Base-by-base conservation (phyloP, 2,888 invertebrate genomes). In the Leptinotarsa tumamoca region DNA sequence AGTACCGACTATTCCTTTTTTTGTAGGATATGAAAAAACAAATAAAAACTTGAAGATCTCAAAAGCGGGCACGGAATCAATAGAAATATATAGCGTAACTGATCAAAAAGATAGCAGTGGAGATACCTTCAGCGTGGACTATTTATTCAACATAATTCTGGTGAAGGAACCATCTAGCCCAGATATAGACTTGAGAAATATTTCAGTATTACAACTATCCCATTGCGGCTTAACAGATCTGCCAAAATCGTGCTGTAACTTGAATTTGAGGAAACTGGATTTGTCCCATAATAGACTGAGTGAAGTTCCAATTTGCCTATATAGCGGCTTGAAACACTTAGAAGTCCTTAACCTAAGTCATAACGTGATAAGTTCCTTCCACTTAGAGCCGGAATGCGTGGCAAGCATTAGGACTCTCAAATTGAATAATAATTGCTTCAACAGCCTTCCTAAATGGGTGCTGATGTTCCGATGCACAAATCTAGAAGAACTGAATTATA, bases 381-480 rank as follows among this genome's bases (percentile, higher is more conserved):
- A 82, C 43, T 73, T 81, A 18, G 81, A 80, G 71, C 84, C 84
- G 10, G 80, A 79, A 49, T 85, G 83, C 70, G 33, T 80, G 33
- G 51, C 21, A 18, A 71, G 33, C 18, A 63, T 85, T 56, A 82
- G 80, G 74, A 68, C 10, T 23, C 51, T 85, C 43, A 80, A 78
- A 67, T 18, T 85, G 52, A 79, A 79, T 50, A 71, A 81, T 74
- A 85, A 85, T 69, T 63, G 72, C 13, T 75, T 85, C 17, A 58
- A 73, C 27, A 79, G 80, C 74, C 67, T 82, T 13, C 84, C 84
- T 17, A 74, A 77, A 43, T 85, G 84, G 84, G 76, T 85, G 21
- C 71, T 83, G 50, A 78, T 67, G 27, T 82, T 82, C 54, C 73
- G 78, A 43, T 78, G 82, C 73, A 68, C 69, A 10, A 80, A 80